These are phyloP conservation scores for Hoplias malabaricus DNA, from an alignment of 2,113 vertebrate species.

Conservation along the genomic window DNA sequence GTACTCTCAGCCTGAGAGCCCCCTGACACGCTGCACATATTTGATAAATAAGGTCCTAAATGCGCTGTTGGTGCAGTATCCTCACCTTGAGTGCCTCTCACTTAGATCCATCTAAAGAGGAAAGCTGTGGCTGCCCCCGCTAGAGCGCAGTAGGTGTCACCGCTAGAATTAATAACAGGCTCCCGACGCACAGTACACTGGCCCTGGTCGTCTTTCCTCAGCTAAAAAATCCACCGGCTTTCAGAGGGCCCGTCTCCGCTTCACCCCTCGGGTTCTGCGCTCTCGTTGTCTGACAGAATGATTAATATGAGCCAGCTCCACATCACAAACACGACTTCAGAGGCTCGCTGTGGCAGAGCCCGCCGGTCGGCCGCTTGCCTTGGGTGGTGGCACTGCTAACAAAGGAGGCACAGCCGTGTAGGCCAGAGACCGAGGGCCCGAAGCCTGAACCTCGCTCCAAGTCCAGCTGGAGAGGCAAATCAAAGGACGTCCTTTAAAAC, in stretches of 20 bases:
- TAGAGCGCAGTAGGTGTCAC: slow-evolving; percentile 31
- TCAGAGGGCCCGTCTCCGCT: slow-evolving; percentile 70
- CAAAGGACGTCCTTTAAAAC: background rate
- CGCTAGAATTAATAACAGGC: slow-evolving; percentile 71
- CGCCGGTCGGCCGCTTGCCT: slow-evolving; percentile 22
- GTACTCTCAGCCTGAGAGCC: slow-evolving; percentile 4
- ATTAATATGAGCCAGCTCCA: slow-evolving; percentile 77
- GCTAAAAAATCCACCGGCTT: slow-evolving; percentile 42
- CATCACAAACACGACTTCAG: slow-evolving; percentile 74
- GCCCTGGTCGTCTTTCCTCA: slow-evolving; percentile 64
- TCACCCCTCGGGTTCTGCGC: slow-evolving; percentile 71
- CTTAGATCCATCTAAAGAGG: slow-evolving; percentile 73
- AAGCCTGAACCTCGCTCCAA: slow-evolving; percentile 21
- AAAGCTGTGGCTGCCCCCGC: slow-evolving; percentile 49
- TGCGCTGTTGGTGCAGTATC: slow-evolving; percentile 69
- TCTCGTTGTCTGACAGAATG: slow-evolving; percentile 79
- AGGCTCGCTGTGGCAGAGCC: slow-evolving; percentile 48
- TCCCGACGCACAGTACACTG: slow-evolving; percentile 57
- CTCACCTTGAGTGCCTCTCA: slow-evolving; percentile 71
- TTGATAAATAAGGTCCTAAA: slow-evolving; percentile 73
- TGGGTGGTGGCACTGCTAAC: slow-evolving; percentile 41
- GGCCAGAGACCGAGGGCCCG: slow-evolving; percentile 13
- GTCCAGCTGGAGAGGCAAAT: slow-evolving; percentile 16
- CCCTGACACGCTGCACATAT: slow-evolving; percentile 51
- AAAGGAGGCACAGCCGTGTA: slow-evolving; percentile 19